Evolutionary conservation across 2,888 invertebrate genomes (phyloP), one percentile per base, ranked within the genome.

Genomic region (Acrobasis repandana): DNA sequence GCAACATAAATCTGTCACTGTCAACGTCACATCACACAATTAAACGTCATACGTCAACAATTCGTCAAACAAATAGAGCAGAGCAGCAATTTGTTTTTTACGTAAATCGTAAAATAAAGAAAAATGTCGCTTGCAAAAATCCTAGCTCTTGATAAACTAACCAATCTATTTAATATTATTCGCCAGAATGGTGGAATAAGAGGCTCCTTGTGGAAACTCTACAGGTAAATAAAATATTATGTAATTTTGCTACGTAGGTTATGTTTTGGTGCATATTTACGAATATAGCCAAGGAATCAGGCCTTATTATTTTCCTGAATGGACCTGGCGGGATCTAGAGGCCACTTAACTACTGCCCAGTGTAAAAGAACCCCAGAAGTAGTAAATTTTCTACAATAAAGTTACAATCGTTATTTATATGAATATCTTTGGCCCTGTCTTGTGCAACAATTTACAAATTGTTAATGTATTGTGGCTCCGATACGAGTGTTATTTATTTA

Each of bases 171-270:
- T 57, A 93, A 89, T 66, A 95, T 96, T 34, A 86, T 97, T 63
- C 93, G 93, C 66, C 93, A 95, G 60, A 95, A 95, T 83, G 97
- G 97, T 51, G 97, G 97, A 1, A 80, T 96, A 6, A 85, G 93
- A 34, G 94, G 92, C 2, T 94, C 95, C 0, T 73, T 96, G 58
- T 93, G 92, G 63, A 96, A 96, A 85, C 67, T 96, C 0, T 97
- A 94, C 87, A 95, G 96, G 97, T 97, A 90, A 85, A 75, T 62
- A 63, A 68, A 58, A 66, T 74, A 81, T 90, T 90, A 90, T 90
- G 83, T 90, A 90, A 90, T 87, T 76, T 56, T 34, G n/a, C 11
- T 1, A 43, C 43, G 43, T 11, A 78, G 84, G 80, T 85, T 86
- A 82, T 75, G 70, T 74, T 56, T 18, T 43, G n/a, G 11, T 20